Evolutionary conservation across 2,888 invertebrate genomes (phyloP), one percentile per base, ranked within the genome.

Genomic region (Mimachlamys varia): DNA sequence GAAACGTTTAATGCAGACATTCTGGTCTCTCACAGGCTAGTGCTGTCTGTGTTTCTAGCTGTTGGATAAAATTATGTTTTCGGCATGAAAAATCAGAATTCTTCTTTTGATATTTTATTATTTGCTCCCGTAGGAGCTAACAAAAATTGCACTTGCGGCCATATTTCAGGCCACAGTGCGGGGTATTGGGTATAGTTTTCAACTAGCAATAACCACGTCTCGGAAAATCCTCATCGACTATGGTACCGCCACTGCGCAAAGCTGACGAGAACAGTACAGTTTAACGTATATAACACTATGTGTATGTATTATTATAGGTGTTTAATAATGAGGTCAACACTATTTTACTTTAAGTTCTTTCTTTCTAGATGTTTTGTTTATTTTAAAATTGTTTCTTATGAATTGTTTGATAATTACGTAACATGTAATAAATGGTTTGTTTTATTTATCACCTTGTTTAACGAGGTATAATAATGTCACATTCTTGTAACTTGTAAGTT

Each of bases 161-260:
- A 92, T 95, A 91, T 94, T 95, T 94, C 95, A 95, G 95, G 95
- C 94, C 95, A 94, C 95, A 93, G 94, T 94, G 95, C 95, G 95
- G 96, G 96, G 95, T 95, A 96, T 96, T 96, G 96, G 96, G 95
- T 95, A 95, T 95, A 96, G 96, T 96, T 96, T 96, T 96, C 96
- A 96, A 96, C 96, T 96, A 96, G 96, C 96, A 96, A 96, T 96
- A 96, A 96, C 95, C 96, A 95, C 95, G 95, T 95, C 96, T 96
- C 96, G 95, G 96, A 95, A 95, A 92, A 95, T 95, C 96, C 95
- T 96, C 96, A 96, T 95, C 93, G 94, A 93, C 94, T 95, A 94
- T 94, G 94, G 94, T 94, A 94, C 94, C 94, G 94, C 94, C 95
- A 94, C 94, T 95, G 94, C 95, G 94, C 95, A 94, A 95, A 94